Conservation (phyloP, 2,797 vertebrate genomes). For the Capromys pilorides region DNA sequence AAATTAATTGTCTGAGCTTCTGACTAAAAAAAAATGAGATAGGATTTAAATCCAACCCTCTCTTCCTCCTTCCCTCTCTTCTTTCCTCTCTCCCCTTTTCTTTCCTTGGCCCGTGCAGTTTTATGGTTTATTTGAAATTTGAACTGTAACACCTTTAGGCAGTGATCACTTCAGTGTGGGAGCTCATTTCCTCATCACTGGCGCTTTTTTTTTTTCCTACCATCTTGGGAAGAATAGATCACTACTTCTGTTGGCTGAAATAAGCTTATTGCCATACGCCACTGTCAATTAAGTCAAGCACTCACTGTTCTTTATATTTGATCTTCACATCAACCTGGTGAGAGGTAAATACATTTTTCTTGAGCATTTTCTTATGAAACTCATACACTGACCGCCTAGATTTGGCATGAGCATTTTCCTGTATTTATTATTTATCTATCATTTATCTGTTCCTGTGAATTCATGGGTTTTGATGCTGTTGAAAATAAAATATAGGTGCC, state of each 20-base stretch:
- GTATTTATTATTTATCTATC: neutral
- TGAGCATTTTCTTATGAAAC: slow-evolving; percentile 31
- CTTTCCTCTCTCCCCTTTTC: neutral
- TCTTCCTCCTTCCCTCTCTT: too few species aligned
- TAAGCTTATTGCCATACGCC: neutral
- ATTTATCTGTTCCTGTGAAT: neutral
- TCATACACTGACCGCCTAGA: neutral
- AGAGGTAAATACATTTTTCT: neutral
- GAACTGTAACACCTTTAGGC: neutral
- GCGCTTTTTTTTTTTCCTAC: neutral
- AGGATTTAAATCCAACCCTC: neutral
- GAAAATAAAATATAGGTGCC: slow-evolving; percentile 13
- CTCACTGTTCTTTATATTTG: neutral
- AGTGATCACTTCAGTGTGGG: neutral
- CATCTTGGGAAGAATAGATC: neutral
- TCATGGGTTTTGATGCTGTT: slow-evolving; percentile 14
- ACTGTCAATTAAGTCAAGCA: neutral
- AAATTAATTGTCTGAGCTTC: slow-evolving; percentile 33
- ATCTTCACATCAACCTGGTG: neutral
- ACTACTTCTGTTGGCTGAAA: slow-evolving; percentile 23
- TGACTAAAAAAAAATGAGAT: neutral
- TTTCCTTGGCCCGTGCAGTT: neutral
- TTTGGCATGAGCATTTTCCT: slow-evolving; percentile 43
- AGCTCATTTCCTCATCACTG: neutral
- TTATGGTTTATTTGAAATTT: slow-evolving; percentile 39